phyloP scores from a whole-genome alignment of 2,888 invertebrate genomes.

The Terebella lapidaria region DNA sequence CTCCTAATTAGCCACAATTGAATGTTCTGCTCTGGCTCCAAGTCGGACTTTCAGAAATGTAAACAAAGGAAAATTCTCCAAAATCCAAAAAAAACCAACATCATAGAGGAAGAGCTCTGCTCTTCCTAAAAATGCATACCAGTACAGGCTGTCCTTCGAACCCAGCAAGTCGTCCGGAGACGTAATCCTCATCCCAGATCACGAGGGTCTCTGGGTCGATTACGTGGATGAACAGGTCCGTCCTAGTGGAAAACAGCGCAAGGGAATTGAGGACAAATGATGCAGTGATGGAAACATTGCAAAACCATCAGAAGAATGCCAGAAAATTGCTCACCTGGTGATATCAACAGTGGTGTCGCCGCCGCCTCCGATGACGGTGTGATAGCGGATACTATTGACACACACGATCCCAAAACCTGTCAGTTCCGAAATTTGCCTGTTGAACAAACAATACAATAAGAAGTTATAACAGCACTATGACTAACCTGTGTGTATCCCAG shows the following conservation, averaged over 20 bases:
- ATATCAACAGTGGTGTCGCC: no score
- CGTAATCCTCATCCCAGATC: not conserved
- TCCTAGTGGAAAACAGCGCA: no score
- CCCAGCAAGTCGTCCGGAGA: not conserved
- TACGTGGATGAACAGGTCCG: not conserved
- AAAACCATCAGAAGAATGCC: no score
- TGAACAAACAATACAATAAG: not conserved
- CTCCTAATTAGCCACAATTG: no score
- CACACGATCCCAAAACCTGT: not conserved
- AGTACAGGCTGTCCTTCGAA: not conserved
- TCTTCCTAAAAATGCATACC: not conserved
- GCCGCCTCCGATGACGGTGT: not conserved
- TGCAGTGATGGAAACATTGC: no score
- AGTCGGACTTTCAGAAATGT: no score
- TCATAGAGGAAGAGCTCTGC: no score
- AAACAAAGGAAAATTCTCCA: no score
- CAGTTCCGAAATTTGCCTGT: not conserved
- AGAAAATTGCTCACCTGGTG: no score
- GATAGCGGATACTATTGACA: not conserved
- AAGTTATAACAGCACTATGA: not conserved
- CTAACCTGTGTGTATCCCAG: not conserved
- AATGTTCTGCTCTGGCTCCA: no score
- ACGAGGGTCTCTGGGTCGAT: not conserved
- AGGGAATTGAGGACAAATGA: no score
- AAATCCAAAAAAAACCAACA: no score